These are phyloP conservation scores for Apis laboriosa DNA, from an alignment of 1,140 invertebrate species.

Conservation along the genomic window DNA sequence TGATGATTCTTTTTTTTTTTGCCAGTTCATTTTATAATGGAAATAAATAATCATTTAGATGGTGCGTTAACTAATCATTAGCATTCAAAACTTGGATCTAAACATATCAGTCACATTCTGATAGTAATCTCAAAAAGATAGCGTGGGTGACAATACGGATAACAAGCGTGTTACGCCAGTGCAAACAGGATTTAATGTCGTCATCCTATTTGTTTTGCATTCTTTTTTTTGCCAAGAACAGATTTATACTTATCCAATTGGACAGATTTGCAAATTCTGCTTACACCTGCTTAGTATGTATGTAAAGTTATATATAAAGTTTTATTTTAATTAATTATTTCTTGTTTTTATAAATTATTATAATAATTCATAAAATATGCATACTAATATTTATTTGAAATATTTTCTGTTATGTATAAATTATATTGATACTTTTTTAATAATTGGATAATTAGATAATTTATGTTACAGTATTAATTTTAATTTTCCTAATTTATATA, in stretches of 20 bases:
- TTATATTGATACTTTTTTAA: background rate
- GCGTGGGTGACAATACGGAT: conserved; percentile 22
- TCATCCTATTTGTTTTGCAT: background rate
- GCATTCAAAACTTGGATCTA: conserved; percentile 17
- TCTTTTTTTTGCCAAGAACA: too few relatives aligned
- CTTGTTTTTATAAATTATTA: too few relatives aligned
- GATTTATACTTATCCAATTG: conserved; percentile 8
- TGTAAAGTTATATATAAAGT: background rate
- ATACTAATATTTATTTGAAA: background rate
- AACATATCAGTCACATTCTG: background rate
- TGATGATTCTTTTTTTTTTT: background rate
- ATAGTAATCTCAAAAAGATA: conserved; percentile 5
- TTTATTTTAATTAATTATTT: background rate
- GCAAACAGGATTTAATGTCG: conserved; percentile 34
- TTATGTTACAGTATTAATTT: background rate
- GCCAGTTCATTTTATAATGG: background rate
- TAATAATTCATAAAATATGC: background rate
- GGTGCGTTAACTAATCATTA: conserved; percentile 18
- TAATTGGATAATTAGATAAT: background rate
- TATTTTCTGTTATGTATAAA: background rate
- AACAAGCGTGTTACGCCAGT: conserved; percentile 30
- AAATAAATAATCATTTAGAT: conserved; percentile 26
- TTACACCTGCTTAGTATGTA: background rate
- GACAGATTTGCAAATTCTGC: conserved; percentile 5
- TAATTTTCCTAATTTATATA: too few relatives aligned